These are phyloP conservation scores for Corella eumyota DNA, from an alignment of 23 tunicate genomes.

Conservation along the genomic window DNA sequence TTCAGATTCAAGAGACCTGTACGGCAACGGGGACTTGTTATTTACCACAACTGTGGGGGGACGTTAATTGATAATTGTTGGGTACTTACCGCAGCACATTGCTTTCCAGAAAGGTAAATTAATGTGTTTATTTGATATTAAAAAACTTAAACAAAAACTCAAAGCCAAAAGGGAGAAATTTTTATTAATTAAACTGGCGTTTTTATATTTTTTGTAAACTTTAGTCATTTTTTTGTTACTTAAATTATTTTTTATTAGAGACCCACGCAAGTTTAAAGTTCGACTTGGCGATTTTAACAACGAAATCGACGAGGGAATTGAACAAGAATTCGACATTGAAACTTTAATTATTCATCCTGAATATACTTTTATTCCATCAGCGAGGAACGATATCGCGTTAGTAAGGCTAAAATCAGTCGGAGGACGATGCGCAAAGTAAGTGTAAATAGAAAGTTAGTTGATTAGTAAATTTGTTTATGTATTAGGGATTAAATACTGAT, in stretches of 20 bases:
- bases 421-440: slow-evolving; percentile 59
- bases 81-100: slow-evolving; percentile 90
- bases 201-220: too few species aligned
- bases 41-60: slow-evolving; percentile 83
- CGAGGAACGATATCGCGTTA: slow-evolving; percentile 65
- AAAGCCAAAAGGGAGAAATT: not conserved
- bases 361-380: slow-evolving; percentile 36
- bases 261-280: slow-evolving; percentile 12
- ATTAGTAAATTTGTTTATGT: not conserved
- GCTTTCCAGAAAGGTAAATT: slow-evolving; percentile 59
- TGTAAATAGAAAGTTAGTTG: too few species aligned
- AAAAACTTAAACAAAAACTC: not conserved
- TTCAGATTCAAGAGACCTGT: slow-evolving; percentile 49
- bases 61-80: slow-evolving; percentile 74
- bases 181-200: too few species aligned
- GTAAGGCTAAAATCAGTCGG: slow-evolving; percentile 18
- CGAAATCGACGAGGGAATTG: slow-evolving; percentile 38
- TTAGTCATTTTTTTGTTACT: too few species aligned
- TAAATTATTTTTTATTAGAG: slow-evolving; percentile 3
- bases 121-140: not conserved
- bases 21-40: slow-evolving; percentile 6
- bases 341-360: slow-evolving; percentile 50
- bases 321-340: slow-evolving; percentile 72
- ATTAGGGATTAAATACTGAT: not conserved
- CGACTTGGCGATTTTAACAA: slow-evolving; percentile 78